Conservation (phyloP, 2,113 vertebrate genomes). For the Myotis brandtii region DNA sequence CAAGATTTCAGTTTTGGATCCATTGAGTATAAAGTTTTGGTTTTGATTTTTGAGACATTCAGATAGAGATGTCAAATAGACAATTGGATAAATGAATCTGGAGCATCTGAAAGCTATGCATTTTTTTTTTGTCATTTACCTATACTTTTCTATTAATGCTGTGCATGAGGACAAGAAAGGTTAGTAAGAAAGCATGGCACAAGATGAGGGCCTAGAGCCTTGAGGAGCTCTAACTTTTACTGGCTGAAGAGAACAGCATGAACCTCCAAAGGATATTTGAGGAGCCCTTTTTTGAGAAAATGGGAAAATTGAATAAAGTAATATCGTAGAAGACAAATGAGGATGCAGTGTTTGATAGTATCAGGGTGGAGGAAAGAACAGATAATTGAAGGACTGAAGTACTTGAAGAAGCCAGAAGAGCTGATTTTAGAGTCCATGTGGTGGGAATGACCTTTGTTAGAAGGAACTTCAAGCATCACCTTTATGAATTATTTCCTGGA, state of each 20-base stretch:
- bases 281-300: background rate
- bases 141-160: background rate
- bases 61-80: background rate
- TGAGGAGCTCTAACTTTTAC: background rate
- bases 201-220: background rate
- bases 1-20: background rate
- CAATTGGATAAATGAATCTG: background rate
- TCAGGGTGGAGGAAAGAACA: background rate
- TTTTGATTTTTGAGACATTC: constrained; percentile 1
- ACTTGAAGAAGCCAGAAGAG: background rate
- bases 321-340: background rate
- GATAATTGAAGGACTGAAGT: background rate
- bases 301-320: background rate
- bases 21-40: background rate
- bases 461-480: background rate
- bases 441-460: background rate
- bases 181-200: background rate
- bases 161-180: background rate
- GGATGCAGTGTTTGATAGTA: background rate
- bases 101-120: background rate
- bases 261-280: background rate
- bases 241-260: background rate
- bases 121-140: background rate
- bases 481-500: background rate
- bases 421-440: background rate